Evolutionary conservation across 2,888 invertebrate genomes (phyloP).

Genomic region (Pyrrhosoma nymphula): DNA sequence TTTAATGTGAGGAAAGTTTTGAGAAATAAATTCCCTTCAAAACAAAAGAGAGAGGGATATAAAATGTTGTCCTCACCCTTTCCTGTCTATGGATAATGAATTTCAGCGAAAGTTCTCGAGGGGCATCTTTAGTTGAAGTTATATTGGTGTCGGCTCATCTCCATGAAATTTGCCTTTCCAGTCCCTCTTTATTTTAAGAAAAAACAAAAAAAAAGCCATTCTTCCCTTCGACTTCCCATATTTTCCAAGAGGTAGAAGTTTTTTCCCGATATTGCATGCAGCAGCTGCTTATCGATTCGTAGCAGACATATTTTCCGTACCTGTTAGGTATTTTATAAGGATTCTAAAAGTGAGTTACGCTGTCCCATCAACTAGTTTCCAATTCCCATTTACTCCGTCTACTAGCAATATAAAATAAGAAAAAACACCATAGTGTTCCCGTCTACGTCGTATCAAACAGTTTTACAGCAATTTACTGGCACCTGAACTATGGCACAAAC

Average conservation of each 20-base stretch:
- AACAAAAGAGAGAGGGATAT: not conserved
- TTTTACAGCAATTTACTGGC: no score
- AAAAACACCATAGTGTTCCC: no score
- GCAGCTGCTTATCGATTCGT: not conserved
- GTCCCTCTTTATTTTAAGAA: not conserved
- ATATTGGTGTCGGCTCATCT: slow-evolving; percentile 11
- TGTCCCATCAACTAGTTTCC: not conserved
- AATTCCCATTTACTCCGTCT: no score
- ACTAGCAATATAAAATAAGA: no score
- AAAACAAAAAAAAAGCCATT: not conserved
- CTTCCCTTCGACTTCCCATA: not conserved
- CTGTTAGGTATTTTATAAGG: not conserved
- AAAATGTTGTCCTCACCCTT: not conserved
- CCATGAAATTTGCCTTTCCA: not conserved
- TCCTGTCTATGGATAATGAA: not conserved
- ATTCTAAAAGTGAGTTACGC: not conserved
- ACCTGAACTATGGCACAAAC: no score
- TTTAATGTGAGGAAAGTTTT: not conserved
- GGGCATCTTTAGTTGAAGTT: not conserved
- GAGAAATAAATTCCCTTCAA: not conserved
- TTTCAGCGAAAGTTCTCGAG: not conserved
- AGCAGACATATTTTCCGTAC: not conserved
- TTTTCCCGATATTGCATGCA: not conserved
- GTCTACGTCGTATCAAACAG: no score
- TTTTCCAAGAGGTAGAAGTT: not conserved